Base-by-base conservation (phyloP, 1,140 invertebrate genomes). In the Drosophila melanogaster region DNA sequence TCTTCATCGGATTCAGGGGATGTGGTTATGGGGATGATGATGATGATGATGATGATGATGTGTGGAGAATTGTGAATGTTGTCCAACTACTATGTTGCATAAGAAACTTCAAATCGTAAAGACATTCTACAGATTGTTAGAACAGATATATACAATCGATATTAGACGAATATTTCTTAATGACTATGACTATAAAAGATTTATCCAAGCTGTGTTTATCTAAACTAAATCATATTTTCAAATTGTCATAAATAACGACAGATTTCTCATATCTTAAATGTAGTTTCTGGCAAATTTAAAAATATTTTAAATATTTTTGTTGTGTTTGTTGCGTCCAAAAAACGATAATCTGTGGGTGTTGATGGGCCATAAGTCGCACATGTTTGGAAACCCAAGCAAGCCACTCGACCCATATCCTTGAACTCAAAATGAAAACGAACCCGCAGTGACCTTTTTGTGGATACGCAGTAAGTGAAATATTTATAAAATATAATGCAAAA, bases 401-500 rank as follows among this genome's bases (percentile, higher is more conserved):
- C 55, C 55, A 57, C 55, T 47, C 33, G 24, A 11, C 24, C n/a
- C 43, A 46, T 46, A 70, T 70, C 74, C 75, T 77, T 77, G 74
- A 77, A 77, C 74, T 70, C 57, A 15, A 53, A 10, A 38, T 40
- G n/a, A 57, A 77, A 61, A 43, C 35, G 47, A 38, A 30, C 55
- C 30, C 41, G 15, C 15, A 40, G 54, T 41, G 41, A 69, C 66
- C 49, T 70, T 77, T 77, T 75, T 70, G n/a, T 41, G 47, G 46
- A 33, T 33, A 70, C 59, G 51, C 44, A 77, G 41, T 51, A 54
- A 56, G 38, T 69, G 41, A 53, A 77, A 70, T 77, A 61, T 77
- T 77, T 64, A 70, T 77, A 61, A n/a, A n/a, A n/a, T n/a, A n/a
- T n/a, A n/a, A n/a, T n/a, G n/a, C 53, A 46, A 46, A 46, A 65